phyloP scores from a whole-genome alignment of 2,888 invertebrate species.

The Clanis bilineata region DNA sequence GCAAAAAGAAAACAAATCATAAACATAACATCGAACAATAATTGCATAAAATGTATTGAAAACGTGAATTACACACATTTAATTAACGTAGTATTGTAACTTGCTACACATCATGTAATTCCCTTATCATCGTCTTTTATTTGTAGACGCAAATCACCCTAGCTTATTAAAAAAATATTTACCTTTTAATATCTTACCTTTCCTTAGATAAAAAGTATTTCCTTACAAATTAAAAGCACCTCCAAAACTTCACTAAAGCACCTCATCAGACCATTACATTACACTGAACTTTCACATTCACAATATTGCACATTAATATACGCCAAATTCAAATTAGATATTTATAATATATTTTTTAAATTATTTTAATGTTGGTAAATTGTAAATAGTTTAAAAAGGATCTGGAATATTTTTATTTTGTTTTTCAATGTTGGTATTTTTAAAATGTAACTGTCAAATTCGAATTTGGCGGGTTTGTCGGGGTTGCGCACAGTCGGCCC shows the following conservation, averaged over 20 bases:
- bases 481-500: slow-evolving; percentile 58
- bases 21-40: too few relatives aligned
- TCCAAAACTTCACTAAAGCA: slow-evolving; percentile 20
- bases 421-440: background rate
- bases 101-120: too few relatives aligned
- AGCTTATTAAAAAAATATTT: background rate
- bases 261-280: slow-evolving; percentile 18
- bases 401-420: too few relatives aligned
- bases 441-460: slow-evolving; percentile 27
- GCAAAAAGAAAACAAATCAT: too few relatives aligned
- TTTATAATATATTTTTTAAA: slow-evolving; percentile 16
- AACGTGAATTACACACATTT: too few relatives aligned
- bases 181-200: background rate
- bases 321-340: slow-evolving; percentile 12
- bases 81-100: too few relatives aligned
- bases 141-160: too few relatives aligned
- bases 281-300: slow-evolving; percentile 27
- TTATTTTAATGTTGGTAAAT: slow-evolving; percentile 5
- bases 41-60: too few relatives aligned
- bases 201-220: background rate
- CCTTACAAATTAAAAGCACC: slow-evolving; percentile 16
- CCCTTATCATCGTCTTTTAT: background rate
- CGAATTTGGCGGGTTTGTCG: slow-evolving; percentile 50
- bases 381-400: too few relatives aligned
- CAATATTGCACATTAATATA: slow-evolving; percentile 32